Percentiles rank a stretch among this genome's conserved stretches.
phyloP scores from a whole-genome alignment of 2,797 vertebrate species.

The Cyclopterus lumpus region DNA sequence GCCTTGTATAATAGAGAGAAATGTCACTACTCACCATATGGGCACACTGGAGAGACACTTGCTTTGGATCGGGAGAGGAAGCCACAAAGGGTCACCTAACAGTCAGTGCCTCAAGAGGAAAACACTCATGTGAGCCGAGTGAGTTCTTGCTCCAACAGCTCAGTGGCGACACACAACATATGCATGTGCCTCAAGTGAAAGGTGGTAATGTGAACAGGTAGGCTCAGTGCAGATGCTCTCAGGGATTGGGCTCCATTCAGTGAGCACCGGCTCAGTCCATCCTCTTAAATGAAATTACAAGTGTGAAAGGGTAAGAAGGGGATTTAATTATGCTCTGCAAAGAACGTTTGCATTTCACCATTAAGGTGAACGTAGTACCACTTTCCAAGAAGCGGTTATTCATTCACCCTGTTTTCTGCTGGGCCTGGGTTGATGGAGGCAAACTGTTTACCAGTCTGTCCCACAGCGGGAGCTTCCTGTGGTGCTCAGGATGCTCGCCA shows the following conservation, averaged over 20 bases:
- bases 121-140: too few relatives aligned
- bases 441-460: conserved; percentile 56
- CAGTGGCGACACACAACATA: too few relatives aligned
- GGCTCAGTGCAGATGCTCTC: neutral
- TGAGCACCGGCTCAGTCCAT: neutral
- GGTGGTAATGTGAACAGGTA: neutral
- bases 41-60: neutral
- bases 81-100: neutral
- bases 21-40: neutral
- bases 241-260: neutral
- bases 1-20: neutral
- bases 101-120: too few relatives aligned
- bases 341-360: neutral
- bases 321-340: neutral
- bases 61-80: neutral
- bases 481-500: conserved; percentile 17
- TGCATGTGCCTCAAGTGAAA: too few relatives aligned
- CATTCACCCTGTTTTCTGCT: conserved; percentile 19
- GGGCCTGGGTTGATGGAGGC: conserved; percentile 10
- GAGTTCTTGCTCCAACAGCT: too few relatives aligned
- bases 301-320: neutral
- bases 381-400: neutral
- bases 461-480: conserved; percentile 58
- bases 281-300: neutral
- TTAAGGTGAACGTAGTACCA: conserved; percentile 2